Conservation (phyloP, 2,113 vertebrate species). For the Dicentrarchus labrax region DNA sequence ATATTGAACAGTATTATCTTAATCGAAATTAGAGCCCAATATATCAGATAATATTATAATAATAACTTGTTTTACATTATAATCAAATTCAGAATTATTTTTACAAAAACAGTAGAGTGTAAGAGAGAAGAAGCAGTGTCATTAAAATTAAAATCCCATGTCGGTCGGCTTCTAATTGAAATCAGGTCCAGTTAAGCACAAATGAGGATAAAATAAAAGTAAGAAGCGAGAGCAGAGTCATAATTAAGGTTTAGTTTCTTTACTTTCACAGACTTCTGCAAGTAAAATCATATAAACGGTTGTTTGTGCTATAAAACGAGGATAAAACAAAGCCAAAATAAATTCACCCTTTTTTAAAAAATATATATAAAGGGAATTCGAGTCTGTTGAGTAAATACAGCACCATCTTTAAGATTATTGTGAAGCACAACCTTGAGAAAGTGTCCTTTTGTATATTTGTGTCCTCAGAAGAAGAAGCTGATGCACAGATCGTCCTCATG, state of each 20-base stretch:
- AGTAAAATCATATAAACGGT: not conserved
- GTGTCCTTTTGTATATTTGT: not conserved
- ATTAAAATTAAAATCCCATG: too few species aligned
- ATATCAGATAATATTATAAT: too few species aligned
- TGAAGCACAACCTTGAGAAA: not conserved
- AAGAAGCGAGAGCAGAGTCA: not conserved
- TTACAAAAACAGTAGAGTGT: too few species aligned
- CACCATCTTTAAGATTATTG: too few species aligned
- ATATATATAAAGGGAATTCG: too few species aligned
- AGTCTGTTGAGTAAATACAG: too few species aligned
- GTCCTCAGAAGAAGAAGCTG: conserved; percentile 77
- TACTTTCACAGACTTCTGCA: not conserved
- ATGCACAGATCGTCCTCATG: conserved; percentile 82
- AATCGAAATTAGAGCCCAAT: not conserved
- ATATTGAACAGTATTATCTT: not conserved
- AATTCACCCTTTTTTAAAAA: too few species aligned
- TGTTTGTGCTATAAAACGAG: not conserved
- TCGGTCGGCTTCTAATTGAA: too few species aligned
- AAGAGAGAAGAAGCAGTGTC: too few species aligned
- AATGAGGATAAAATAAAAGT: not conserved
- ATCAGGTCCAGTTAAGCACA: not conserved
- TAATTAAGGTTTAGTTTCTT: not conserved
- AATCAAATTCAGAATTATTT: too few species aligned
- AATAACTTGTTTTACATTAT: too few species aligned
- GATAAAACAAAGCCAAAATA: not conserved